A percentile compares a stretch with the other conserved stretches of the same genome.
Evolutionary conservation across 2,888 invertebrate species (phyloP).

Genomic region (Cryptus viduatorius): DNA sequence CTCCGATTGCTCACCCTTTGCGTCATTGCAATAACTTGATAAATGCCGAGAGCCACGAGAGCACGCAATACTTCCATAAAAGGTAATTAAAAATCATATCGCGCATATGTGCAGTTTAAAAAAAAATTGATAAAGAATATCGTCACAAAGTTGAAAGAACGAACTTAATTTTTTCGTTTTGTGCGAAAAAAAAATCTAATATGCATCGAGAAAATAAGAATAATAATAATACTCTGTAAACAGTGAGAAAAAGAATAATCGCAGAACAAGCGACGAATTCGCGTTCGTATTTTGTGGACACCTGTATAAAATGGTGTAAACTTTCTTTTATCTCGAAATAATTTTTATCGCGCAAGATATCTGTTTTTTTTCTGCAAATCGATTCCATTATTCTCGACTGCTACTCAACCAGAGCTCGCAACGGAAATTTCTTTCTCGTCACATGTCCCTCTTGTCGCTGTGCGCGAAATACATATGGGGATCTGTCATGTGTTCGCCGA

Average conservation of each 20-base stretch:
- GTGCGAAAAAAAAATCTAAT: neutral
- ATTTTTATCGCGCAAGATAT: neutral
- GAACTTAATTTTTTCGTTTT: neutral
- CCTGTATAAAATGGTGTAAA: conserved; percentile 15
- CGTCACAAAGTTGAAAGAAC: neutral
- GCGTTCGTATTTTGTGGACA: neutral
- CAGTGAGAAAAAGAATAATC: neutral
- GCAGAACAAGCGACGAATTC: neutral
- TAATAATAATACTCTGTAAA: neutral
- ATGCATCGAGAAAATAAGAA: no score
- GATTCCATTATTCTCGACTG: conserved; percentile 19
- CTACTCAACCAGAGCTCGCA: neutral
- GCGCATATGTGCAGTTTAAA: neutral
- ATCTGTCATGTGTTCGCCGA: no score
- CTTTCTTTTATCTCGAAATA: neutral
- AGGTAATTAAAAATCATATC: conserved; percentile 10
- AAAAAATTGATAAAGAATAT: neutral
- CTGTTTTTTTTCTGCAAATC: neutral
- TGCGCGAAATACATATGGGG: no score
- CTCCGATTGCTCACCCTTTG: conserved; percentile 39
- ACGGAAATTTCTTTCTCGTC: no score
- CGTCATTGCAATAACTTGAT: conserved; percentile 39
- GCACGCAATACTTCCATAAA: conserved; percentile 4
- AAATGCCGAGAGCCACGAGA: conserved; percentile 38
- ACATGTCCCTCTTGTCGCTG: no score